Evolutionary conservation across 2,888 invertebrate species (phyloP).

Genomic region (Corbicula japonica): DNA sequence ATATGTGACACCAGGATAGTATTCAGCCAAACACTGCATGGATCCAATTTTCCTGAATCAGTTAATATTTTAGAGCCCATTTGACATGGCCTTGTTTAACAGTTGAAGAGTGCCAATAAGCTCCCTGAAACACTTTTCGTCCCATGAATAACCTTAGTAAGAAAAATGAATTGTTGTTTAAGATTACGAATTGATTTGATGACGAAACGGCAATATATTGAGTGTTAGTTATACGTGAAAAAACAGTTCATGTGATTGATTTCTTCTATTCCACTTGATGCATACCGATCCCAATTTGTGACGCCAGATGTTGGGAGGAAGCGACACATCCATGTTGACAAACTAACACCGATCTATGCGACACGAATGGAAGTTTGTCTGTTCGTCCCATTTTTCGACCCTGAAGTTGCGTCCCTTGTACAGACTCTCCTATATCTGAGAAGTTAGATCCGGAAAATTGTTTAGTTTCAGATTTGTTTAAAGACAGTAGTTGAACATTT

Average conservation of each 20-base stretch:
- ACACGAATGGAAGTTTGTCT: conserved; percentile 56
- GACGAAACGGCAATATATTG: conserved; percentile 2
- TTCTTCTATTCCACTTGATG: not conserved
- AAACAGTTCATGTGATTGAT: not conserved
- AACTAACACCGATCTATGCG: conserved; percentile 77
- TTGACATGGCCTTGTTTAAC: too few relatives aligned
- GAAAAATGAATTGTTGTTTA: too few relatives aligned
- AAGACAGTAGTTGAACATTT: not conserved
- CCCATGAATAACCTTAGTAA: too few relatives aligned
- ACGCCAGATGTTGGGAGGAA: conserved; percentile 78
- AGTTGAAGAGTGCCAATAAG: too few relatives aligned
- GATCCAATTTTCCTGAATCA: too few relatives aligned
- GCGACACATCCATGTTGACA: conserved; percentile 78
- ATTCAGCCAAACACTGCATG: too few relatives aligned
- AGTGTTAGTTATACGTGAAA: not conserved
- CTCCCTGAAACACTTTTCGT: too few relatives aligned
- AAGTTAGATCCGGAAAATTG: too few relatives aligned
- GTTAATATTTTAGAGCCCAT: too few relatives aligned
- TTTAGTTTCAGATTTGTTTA: not conserved
- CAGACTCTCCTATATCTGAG: not conserved
- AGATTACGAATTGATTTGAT: conserved; percentile 4
- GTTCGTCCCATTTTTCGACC: conserved; percentile 5
- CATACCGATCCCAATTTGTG: conserved; percentile 79
- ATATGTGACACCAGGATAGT: too few relatives aligned
- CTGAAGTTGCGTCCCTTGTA: conserved; percentile 8